Evolutionary conservation across 2,888 invertebrate species (phyloP).

Genomic region (Anodontia alba): DNA sequence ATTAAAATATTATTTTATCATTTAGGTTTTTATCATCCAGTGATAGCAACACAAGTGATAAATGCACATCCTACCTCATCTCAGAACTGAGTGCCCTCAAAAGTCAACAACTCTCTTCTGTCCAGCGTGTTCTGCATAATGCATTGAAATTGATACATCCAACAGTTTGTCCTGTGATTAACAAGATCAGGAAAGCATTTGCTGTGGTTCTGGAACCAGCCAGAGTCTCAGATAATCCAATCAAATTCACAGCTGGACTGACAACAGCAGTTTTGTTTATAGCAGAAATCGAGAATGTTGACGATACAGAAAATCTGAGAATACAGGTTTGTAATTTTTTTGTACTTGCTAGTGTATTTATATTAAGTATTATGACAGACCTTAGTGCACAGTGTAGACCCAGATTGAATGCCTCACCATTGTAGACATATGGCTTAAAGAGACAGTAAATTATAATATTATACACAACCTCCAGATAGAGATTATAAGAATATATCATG

Average conservation of each 20-base stretch:
- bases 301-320: conserved; percentile 90
- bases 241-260: conserved; percentile 97
- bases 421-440: no score
- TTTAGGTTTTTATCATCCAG: conserved; percentile 84
- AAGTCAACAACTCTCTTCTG: conserved; percentile 72
- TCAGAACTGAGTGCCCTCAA: conserved; percentile 86
- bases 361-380: background rate
- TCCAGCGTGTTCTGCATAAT: conserved; percentile 72
- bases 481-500: no score
- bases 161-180: conserved; percentile 57
- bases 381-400: no score
- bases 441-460: no score
- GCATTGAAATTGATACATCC: conserved; percentile 72
- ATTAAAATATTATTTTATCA: no score
- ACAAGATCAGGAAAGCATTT: conserved; percentile 76
- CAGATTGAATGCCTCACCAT: no score
- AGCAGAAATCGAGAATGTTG: conserved; percentile 93
- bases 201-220: conserved; percentile 92
- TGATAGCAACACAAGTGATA: conserved; percentile 86
- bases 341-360: no score
- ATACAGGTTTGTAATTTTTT: conserved; percentile 89
- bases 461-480: no score
- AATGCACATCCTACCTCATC: conserved; percentile 92
- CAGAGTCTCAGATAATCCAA: conserved; percentile 91
- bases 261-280: conserved; percentile 94